phyloP scores from a whole-genome alignment of 2,797 vertebrate species.

The Manis pentadactyla region DNA sequence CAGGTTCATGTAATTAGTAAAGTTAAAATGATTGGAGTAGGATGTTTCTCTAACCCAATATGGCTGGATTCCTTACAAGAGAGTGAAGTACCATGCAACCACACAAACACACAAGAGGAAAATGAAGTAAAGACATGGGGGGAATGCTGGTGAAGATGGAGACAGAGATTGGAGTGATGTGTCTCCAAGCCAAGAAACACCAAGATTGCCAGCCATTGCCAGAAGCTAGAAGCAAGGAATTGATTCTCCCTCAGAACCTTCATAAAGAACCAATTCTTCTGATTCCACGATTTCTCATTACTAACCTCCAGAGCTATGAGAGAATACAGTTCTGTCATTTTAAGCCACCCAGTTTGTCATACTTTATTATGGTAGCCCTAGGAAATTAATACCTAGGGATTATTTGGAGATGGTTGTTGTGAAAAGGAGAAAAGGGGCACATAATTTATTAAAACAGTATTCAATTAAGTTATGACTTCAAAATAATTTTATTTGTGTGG shows the following conservation, averaged over 20 bases:
- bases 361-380: not conserved
- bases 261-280: not conserved
- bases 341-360: not conserved
- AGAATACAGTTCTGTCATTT: not conserved
- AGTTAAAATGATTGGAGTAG: not conserved
- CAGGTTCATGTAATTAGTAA: not conserved
- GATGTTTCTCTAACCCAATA: not conserved
- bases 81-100: not conserved
- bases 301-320: not conserved
- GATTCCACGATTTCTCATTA: not conserved
- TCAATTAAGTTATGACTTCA: not conserved
- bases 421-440: not conserved
- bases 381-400: not conserved
- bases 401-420: not conserved
- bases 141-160: too few species aligned
- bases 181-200: not conserved
- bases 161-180: not conserved
- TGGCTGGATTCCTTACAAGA: not conserved
- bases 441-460: not conserved
- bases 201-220: not conserved
- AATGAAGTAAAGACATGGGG: fast-evolving
- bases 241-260: not conserved
- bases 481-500: not conserved
- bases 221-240: not conserved
- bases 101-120: not conserved